Base-by-base conservation (phyloP, 2,113 vertebrate genomes). In the Otis tarda region DNA sequence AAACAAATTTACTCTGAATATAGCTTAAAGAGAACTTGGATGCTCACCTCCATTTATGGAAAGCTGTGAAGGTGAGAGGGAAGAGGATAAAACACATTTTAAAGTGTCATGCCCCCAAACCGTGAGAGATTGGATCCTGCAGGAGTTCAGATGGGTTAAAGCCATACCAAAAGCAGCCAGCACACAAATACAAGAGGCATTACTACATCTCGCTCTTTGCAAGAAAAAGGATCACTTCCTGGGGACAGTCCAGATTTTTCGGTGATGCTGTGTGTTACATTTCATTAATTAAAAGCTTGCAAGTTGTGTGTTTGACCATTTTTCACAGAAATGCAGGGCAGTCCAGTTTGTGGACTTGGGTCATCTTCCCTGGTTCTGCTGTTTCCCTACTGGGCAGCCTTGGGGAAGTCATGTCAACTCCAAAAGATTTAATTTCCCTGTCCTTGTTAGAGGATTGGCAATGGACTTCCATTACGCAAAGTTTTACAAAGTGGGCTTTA, bases 51-150 rank as follows among this genome's bases (percentile, higher is more conserved):
- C 30, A 73, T 65, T 78, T 92, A 53, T 5, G 1, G 11, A 12
- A 86, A 33, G 22, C 53, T 84, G 74, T 91, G 76, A 71, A 95
- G 68, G 37, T 41, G 21, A 41, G 5, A 84, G 49, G 7, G 31
- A 70, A 70, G 56, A 75, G 20, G 6, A 49, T 25, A 94, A 92
- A 75, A 45, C n/a, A 81, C 5, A 77, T 60, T 73, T 79, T 14
- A 57, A 85, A 83, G 18, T 31, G 41, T 23, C 14, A 2, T 45
- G 59, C 23, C 45, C 25, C 68, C 43, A 69, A 50, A 4, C 16
- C 37, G 22, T 0, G 1, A 75, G 45, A 90, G 30, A 49, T 14
- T 2, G 1, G 21, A 85, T 35, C 17, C 1, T 47, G 2, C 11
- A 65, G 37, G 64, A 67, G 52, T 75, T 78, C 35, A 78, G 30